A percentile compares a stretch with the other conserved stretches of the same genome.
These are phyloP conservation scores for Ditylenchus weischeri DNA, from an alignment of 2,888 invertebrate genomes.

Conservation along the genomic window DNA sequence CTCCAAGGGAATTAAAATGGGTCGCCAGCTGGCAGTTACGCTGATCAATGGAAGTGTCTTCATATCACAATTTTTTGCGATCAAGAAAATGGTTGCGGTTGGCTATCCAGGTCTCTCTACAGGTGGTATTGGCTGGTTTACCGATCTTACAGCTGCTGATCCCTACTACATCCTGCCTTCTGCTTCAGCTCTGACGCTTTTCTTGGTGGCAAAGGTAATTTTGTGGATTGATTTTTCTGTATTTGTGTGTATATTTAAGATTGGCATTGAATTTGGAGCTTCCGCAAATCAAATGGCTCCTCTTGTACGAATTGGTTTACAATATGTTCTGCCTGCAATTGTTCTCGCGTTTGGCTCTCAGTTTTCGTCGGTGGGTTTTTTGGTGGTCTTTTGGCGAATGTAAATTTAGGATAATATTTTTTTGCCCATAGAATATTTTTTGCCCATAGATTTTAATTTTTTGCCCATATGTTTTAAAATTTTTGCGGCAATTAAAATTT, in stretches of 20 bases:
- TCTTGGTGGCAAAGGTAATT: slow-evolving; percentile 13
- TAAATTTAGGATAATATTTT: too few species aligned
- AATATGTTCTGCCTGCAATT: slow-evolving; percentile 49
- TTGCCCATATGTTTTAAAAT: too few species aligned
- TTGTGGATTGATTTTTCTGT: not conserved
- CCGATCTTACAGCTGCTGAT: slow-evolving; percentile 84
- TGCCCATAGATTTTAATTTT: too few species aligned
- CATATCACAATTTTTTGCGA: slow-evolving; percentile 82
- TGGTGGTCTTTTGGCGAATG: not conserved
- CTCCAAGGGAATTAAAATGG: slow-evolving; percentile 35
- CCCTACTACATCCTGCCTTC: slow-evolving; percentile 82
- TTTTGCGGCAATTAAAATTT: too few species aligned
- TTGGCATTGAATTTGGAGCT: slow-evolving; percentile 53
- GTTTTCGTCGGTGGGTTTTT: slow-evolving; percentile 45
- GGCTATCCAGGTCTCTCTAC: slow-evolving; percentile 84
- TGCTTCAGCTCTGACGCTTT: slow-evolving; percentile 78
- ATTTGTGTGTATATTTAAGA: slow-evolving; percentile 14
- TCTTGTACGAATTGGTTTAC: slow-evolving; percentile 45
- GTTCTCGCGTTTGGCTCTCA: slow-evolving; percentile 46
- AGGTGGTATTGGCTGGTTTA: slow-evolving; percentile 89
- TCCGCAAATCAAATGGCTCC: slow-evolving; percentile 47
- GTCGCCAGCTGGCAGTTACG: slow-evolving; percentile 50
- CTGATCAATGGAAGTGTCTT: slow-evolving; percentile 75
- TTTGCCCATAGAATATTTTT: too few species aligned
- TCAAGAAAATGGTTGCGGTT: slow-evolving; percentile 80